Evolutionary conservation across 2,888 invertebrate species (phyloP).

Genomic region (Aspidapion aeneum): DNA sequence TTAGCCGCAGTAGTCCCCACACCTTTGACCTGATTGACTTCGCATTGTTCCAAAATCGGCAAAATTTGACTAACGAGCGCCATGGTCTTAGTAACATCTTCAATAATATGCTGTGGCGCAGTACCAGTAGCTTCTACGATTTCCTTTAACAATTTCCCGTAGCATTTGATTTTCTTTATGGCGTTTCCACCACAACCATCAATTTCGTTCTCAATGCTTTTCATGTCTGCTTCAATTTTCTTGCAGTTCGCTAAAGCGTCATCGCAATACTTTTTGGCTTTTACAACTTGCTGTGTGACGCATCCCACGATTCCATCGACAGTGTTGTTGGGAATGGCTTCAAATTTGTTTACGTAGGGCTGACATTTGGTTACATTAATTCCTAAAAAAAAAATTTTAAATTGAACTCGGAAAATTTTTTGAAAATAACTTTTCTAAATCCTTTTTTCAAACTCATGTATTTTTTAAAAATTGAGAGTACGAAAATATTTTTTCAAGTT

Average conservation of each 20-base stretch:
- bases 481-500: too few relatives aligned
- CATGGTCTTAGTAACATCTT: slow-evolving; percentile 17
- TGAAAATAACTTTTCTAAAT: not conserved
- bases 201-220: slow-evolving; percentile 16
- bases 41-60: slow-evolving; percentile 17
- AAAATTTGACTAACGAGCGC: slow-evolving; percentile 13
- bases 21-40: slow-evolving; percentile 10
- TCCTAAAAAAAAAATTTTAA: slow-evolving; percentile 15
- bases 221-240: slow-evolving; percentile 17
- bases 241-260: slow-evolving; percentile 16
- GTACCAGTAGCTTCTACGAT: slow-evolving; percentile 14
- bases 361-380: slow-evolving; percentile 20
- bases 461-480: too few relatives aligned
- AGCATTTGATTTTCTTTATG: slow-evolving; percentile 15
- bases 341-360: slow-evolving; percentile 15
- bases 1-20: slow-evolving; percentile 16
- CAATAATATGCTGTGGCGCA: slow-evolving; percentile 16
- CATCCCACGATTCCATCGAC: slow-evolving; percentile 14
- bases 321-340: slow-evolving; percentile 13
- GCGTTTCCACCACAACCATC: slow-evolving; percentile 18
- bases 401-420: not conserved
- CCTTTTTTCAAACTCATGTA: too few relatives aligned
- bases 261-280: slow-evolving; percentile 17
- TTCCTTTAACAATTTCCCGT: slow-evolving; percentile 16
- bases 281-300: slow-evolving; percentile 13